phyloP scores from a whole-genome alignment of 2,797 vertebrate species.

The Mareca penelope region DNA sequence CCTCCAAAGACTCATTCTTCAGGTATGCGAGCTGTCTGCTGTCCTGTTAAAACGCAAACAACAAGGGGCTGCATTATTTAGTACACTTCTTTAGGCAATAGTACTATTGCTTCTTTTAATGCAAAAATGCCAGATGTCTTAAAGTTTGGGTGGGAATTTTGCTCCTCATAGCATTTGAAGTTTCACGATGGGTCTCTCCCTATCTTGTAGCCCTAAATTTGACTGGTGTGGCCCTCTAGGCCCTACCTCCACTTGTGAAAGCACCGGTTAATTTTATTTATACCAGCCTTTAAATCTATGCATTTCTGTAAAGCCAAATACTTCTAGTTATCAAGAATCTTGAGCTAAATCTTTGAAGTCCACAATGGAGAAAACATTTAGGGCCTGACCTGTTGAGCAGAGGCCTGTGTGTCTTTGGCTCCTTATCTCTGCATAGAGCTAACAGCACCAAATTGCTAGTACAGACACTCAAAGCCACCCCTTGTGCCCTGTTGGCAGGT shows the following conservation, averaged over 20 bases:
- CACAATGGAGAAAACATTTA: neutral
- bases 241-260: neutral
- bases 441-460: neutral
- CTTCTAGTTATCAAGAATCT: neutral
- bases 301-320: neutral
- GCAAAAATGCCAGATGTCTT: neutral
- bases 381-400: neutral
- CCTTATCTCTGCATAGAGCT: neutral
- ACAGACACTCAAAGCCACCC: neutral
- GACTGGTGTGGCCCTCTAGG: neutral
- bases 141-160: neutral
- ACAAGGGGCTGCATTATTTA: neutral
- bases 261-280: neutral
- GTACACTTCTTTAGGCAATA: neutral
- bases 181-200: accelerated
- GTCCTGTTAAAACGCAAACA: neutral
- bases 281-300: neutral
- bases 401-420: neutral
- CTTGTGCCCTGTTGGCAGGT: neutral
- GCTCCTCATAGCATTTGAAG: neutral
- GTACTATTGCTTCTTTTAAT: neutral
- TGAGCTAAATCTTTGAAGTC: neutral
- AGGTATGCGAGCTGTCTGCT: neutral
- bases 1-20: neutral
- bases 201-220: neutral